Percentiles rank a stretch among this genome's conserved stretches.
These are phyloP conservation scores for Uloborus plumipes DNA, from an alignment of 2,888 invertebrate species.

Conservation along the genomic window DNA sequence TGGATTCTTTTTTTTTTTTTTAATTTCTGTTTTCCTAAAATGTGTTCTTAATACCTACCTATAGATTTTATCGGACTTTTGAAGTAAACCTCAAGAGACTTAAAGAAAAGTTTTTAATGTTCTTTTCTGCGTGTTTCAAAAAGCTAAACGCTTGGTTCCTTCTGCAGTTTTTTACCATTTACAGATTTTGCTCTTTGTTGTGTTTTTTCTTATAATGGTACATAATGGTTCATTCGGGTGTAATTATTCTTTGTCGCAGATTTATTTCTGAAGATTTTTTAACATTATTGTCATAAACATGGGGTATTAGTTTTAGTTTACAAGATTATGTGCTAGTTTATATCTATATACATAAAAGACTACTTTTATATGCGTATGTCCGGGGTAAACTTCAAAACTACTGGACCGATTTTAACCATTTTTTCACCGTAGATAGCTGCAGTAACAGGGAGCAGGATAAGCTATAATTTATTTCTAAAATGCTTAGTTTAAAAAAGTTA, in stretches of 20 bases:
- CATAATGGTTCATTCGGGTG: constrained; percentile 35
- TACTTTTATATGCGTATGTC: no score
- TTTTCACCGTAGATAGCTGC: no score
- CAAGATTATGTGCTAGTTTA: background rate
- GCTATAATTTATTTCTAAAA: no score
- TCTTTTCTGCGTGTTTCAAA: constrained; percentile 25
- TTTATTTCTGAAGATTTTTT: background rate
- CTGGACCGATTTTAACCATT: no score
- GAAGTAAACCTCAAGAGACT: constrained; percentile 33
- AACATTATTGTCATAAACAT: background rate
- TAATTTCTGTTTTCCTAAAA: constrained; percentile 7
- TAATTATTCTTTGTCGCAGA: constrained; percentile 12
- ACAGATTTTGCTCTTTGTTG: constrained; percentile 21
- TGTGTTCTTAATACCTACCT: constrained; percentile 43
- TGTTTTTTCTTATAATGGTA: constrained; percentile 24
- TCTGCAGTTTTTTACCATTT: constrained; percentile 7
- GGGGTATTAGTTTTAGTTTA: background rate
- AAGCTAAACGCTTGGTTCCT: constrained; percentile 14
- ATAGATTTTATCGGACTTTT: constrained; percentile 56
- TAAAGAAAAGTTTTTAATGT: constrained; percentile 35
- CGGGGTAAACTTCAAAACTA: no score
- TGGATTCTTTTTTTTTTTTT: constrained; percentile 26
- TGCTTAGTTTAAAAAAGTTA: no score
- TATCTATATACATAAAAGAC: no score
- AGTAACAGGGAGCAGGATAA: no score